Percentiles rank a stretch among this genome's conserved stretches.
These are phyloP conservation scores for Mythimna loreyi DNA, from an alignment of 2,888 invertebrate species.

Conservation along the genomic window DNA sequence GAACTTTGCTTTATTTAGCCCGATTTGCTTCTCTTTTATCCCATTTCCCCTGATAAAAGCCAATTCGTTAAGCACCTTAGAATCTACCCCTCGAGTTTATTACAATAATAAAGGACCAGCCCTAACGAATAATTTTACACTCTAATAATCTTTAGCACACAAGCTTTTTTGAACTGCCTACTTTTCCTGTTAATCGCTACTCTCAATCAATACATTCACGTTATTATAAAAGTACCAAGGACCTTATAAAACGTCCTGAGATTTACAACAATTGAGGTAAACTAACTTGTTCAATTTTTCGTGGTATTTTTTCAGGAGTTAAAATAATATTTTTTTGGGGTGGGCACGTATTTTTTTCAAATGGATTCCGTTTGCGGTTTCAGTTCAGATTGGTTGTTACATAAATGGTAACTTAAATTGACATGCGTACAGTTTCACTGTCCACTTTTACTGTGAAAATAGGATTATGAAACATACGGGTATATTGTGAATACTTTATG, in stretches of 20 bases:
- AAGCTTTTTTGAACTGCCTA: constrained; percentile 43
- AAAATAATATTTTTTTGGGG: constrained; percentile 53
- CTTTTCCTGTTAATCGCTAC: constrained; percentile 45
- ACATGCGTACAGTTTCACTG: constrained; percentile 48
- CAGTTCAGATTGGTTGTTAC: constrained; percentile 45
- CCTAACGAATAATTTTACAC: constrained; percentile 64
- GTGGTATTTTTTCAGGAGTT: constrained; percentile 30
- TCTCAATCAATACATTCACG: constrained; percentile 49
- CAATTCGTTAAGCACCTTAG: constrained; percentile 17
- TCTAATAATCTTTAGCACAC: constrained; percentile 65
- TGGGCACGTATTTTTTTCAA: constrained; percentile 44
- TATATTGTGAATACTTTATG: constrained; percentile 24
- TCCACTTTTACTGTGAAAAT: constrained; percentile 44
- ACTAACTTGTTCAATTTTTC: constrained; percentile 42
- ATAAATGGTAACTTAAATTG: constrained; percentile 58
- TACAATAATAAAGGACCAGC: constrained; percentile 9
- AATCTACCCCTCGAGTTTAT: constrained; percentile 4
- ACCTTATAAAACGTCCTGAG: constrained; percentile 23
- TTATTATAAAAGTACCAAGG: constrained; percentile 28
- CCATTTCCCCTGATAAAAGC: constrained; percentile 5
- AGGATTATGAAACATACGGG: constrained; percentile 23
- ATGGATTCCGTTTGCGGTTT: constrained; percentile 41
- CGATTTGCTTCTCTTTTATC: neutral
- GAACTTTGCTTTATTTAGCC: neutral
- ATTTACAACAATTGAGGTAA: constrained; percentile 48